Evolutionary conservation across 2,113 vertebrate species (phyloP).

Genomic region (Podiceps cristatus): DNA sequence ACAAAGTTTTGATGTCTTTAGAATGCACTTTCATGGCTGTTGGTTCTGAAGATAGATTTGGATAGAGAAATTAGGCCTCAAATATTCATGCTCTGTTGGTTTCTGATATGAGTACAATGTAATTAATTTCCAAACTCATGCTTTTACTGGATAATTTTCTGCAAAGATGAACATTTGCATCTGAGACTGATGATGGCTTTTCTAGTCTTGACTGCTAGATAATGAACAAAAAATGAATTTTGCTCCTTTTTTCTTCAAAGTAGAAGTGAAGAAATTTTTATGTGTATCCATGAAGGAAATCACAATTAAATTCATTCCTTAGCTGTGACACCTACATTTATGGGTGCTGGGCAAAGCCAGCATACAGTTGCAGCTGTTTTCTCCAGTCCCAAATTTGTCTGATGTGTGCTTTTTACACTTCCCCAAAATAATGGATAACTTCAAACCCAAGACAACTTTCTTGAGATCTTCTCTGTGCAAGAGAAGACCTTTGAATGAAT

Average conservation of each 20-base stretch:
- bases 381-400: neutral
- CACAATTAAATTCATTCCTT: neutral
- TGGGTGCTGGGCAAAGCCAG: neutral
- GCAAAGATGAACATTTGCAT: neutral
- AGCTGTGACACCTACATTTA: neutral
- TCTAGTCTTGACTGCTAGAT: neutral
- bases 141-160: constrained; percentile 11
- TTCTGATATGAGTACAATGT: neutral
- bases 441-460: neutral
- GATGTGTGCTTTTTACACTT: neutral
- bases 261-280: neutral
- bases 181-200: neutral
- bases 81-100: neutral
- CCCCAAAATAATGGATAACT: neutral
- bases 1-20: neutral
- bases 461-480: neutral
- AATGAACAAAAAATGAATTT: neutral
- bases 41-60: neutral
- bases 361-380: neutral
- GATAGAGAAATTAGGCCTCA: neutral
- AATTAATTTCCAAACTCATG: neutral
- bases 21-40: neutral
- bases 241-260: neutral
- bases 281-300: neutral
- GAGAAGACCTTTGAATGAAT: neutral